Evolutionary conservation across 1,140 invertebrate species (phyloP), one percentile per base, ranked within the genome.

Genomic region (Gonatopus flavifemur): DNA sequence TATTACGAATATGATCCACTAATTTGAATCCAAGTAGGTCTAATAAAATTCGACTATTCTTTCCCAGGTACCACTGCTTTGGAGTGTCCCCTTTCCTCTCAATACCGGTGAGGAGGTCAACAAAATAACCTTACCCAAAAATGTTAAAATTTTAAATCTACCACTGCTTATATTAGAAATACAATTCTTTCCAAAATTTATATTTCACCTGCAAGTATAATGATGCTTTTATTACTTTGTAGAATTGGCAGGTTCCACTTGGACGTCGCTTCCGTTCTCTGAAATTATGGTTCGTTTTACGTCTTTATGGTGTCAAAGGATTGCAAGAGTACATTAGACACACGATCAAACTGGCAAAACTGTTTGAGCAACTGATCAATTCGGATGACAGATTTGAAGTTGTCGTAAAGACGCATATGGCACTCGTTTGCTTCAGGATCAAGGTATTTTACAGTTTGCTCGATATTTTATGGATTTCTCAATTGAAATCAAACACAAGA

Each of bases 181-280:
- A n/a, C n/a, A n/a, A n/a, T n/a, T n/a, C n/a, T n/a, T n/a, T n/a
- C n/a, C n/a, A n/a, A n/a, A n/a, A n/a, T n/a, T n/a, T n/a, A n/a
- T n/a, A n/a, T n/a, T n/a, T n/a, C n/a, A n/a, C n/a, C n/a, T n/a
- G n/a, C n/a, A n/a, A n/a, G n/a, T n/a, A n/a, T n/a, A n/a, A n/a
- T n/a, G n/a, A n/a, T n/a, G n/a, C 28, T 51, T 42, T 32, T n/a
- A n/a, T n/a, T n/a, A n/a, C n/a, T n/a, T 30, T 32, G 35, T 71
- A 96, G 83, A 90, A 98, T 67, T 96, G 94, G 91, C 93, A 96
- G 79, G 94, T 98, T 63, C 86, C 94, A 9, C 72, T 98, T 28
- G 93, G 94, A 3, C 81, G 95, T 41, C 80, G 94, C 58, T 98
- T 98, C 66, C 83, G 94, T 18, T 86, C 96, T 0, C 74, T 98